These are phyloP conservation scores for Callipepla squamata DNA, from an alignment of 2,113 vertebrate species.

Conservation along the genomic window DNA sequence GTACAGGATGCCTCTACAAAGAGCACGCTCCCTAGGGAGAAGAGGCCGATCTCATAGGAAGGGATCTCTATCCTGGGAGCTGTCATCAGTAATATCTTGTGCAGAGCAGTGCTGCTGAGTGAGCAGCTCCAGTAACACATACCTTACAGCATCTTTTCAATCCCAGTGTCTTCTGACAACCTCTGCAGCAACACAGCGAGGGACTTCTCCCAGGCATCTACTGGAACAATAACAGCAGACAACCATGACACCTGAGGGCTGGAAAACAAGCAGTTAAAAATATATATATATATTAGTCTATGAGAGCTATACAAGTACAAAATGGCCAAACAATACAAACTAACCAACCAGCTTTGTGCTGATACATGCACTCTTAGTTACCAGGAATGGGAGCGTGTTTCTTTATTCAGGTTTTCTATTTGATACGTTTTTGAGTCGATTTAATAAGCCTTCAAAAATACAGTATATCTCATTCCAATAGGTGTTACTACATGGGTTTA, in stretches of 20 bases:
- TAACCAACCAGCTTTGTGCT: background rate
- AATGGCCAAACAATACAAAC: background rate
- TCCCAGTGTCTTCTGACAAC: background rate
- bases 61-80: background rate
- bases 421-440: background rate
- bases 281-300: background rate
- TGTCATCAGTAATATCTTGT: background rate
- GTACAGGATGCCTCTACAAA: background rate
- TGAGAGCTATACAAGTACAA: background rate
- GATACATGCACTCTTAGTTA: background rate
- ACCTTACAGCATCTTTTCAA: background rate
- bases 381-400: background rate
- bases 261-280: background rate
- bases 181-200: background rate
- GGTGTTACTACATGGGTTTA: background rate
- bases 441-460: background rate
- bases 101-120: background rate
- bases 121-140: background rate
- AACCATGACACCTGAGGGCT: background rate
- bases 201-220: background rate
- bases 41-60: background rate
- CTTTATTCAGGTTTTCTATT: background rate
- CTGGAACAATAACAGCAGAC: background rate
- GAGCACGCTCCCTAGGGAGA: background rate
- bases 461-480: background rate